Conservation (phyloP, 2,113 vertebrate genomes). For the Dipodomys ordii region DNA sequence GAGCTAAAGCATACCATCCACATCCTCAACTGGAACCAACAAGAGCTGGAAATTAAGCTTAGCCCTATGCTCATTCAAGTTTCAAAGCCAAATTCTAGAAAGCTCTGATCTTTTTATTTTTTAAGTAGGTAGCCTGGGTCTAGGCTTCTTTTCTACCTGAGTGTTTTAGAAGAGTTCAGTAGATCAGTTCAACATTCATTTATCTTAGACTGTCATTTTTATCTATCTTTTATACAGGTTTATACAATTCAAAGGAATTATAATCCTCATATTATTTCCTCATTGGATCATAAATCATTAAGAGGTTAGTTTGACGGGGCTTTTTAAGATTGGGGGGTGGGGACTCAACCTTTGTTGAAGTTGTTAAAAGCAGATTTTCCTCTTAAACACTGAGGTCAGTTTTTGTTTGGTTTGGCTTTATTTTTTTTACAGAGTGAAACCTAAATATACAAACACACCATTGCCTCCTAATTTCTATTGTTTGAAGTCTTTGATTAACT, state of each 20-base stretch:
- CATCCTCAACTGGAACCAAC: neutral
- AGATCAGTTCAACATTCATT: constrained; percentile 67
- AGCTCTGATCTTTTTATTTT: neutral
- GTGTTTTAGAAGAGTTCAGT: constrained; percentile 47
- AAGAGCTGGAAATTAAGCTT: neutral
- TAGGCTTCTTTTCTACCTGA: constrained; percentile 48
- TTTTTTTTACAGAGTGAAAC: constrained; percentile 45
- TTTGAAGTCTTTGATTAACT: constrained; percentile 24
- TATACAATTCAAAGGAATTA: constrained; percentile 67
- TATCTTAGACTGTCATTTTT: constrained; percentile 55
- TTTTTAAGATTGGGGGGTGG: constrained; percentile 58
- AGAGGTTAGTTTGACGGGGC: constrained; percentile 54
- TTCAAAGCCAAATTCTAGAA: constrained; percentile 56
- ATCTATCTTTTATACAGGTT: constrained; percentile 57
- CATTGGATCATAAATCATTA: constrained; percentile 73
- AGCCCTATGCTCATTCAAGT: neutral
- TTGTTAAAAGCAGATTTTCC: constrained; percentile 52
- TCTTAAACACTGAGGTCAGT: constrained; percentile 44
- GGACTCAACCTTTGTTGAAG: constrained; percentile 44
- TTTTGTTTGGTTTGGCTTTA: neutral
- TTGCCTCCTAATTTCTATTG: neutral
- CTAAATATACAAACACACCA: neutral
- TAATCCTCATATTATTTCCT: constrained; percentile 58
- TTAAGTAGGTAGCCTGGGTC: neutral
- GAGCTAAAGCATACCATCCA: neutral